Evolutionary conservation across 37 sponge, comb jelly and placozoan genomes (phyloP).

Genomic region (Tethya wilhelma): DNA sequence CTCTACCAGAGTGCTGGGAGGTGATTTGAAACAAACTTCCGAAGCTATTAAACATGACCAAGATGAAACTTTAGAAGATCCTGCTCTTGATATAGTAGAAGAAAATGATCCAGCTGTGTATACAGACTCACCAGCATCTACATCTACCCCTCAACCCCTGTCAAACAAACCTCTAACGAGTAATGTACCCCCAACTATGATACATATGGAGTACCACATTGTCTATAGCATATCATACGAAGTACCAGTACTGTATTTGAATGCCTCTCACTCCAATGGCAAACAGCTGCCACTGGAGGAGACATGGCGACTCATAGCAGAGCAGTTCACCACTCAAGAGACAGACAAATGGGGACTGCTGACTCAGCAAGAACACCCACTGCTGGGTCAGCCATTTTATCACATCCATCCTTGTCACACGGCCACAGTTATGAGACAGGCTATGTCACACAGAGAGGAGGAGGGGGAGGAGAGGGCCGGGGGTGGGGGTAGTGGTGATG

Average conservation of each 20-base stretch:
- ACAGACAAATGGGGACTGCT: conserved; percentile 64
- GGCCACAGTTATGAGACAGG: conserved; percentile 62
- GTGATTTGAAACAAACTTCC: no score
- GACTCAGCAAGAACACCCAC: conserved; percentile 89
- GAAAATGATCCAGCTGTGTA: neutral
- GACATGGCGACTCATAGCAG: conserved; percentile 65
- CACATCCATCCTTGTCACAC: conserved; percentile 95
- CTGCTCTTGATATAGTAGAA: conserved; percentile 12
- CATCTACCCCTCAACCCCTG: neutral
- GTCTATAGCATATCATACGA: conserved; percentile 78
- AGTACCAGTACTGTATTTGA: conserved; percentile 92
- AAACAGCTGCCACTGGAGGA: conserved; percentile 63
- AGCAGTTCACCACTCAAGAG: neutral
- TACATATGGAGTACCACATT: conserved; percentile 80
- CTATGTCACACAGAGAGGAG: neutral
- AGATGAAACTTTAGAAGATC: no score
- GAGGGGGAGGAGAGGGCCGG: neutral
- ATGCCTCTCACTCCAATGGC: conserved; percentile 63
- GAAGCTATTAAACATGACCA: no score
- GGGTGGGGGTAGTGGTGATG: conserved; percentile 1
- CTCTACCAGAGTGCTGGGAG: no score
- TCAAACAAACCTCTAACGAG: neutral
- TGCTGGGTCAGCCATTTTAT: conserved; percentile 77
- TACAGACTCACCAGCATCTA: neutral
- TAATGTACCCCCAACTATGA: neutral